Evolutionary conservation across 2,113 vertebrate genomes (phyloP).

Genomic region (Lontra canadensis): DNA sequence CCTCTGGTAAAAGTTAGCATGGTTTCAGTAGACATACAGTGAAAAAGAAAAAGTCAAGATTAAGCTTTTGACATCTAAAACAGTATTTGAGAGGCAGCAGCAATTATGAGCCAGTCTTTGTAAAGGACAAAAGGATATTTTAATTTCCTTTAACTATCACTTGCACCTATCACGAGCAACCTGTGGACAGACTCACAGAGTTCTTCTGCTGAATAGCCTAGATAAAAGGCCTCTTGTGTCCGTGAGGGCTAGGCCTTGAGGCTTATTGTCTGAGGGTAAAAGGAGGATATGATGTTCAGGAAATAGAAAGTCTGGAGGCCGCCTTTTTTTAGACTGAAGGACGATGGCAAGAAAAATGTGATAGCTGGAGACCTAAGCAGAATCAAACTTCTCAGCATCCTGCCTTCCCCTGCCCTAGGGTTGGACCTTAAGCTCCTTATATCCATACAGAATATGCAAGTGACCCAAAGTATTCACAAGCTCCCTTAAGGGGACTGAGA

Average conservation of each 20-base stretch:
- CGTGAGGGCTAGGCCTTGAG: neutral
- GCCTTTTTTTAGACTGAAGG: neutral
- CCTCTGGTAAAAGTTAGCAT: neutral
- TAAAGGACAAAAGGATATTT: neutral
- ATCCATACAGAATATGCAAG: neutral
- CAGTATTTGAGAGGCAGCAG: neutral
- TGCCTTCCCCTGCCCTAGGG: neutral
- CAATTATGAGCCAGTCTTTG: neutral
- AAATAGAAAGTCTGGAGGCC: neutral
- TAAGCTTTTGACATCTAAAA: neutral
- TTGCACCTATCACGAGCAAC: neutral
- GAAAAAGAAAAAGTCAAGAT: neutral
- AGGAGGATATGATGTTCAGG: neutral
- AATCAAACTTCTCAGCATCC: neutral
- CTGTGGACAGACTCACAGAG: neutral
- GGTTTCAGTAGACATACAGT: neutral
- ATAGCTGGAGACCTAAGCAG: neutral
- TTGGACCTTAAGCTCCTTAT: neutral
- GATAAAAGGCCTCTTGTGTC: neutral
- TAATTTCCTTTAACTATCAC: conserved; percentile 4
- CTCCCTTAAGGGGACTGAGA: neutral
- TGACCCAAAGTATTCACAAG: too few relatives aligned
- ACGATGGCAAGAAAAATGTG: neutral
- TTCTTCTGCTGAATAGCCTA: neutral
- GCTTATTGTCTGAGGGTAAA: neutral